These are phyloP conservation scores for Himalopsyche japonica DNA, from an alignment of 2,888 invertebrate genomes.

Conservation along the genomic window DNA sequence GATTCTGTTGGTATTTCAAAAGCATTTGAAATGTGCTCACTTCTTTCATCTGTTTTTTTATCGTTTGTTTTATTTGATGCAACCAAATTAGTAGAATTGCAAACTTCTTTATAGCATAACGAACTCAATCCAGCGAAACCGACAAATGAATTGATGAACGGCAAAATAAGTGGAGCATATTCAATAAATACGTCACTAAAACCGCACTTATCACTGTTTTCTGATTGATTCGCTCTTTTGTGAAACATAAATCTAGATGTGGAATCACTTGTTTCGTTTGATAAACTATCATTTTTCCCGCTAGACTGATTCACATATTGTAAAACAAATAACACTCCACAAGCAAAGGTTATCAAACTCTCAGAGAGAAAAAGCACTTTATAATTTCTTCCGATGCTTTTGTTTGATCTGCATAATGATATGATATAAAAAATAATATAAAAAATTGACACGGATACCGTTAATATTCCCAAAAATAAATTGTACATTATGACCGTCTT, in stretches of 20 bases:
- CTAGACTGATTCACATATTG: neutral
- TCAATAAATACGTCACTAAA: slow-evolving; percentile 44
- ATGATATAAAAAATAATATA: neutral
- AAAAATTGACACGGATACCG: neutral
- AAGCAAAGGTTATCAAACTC: neutral
- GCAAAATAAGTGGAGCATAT: slow-evolving; percentile 53
- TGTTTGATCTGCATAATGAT: neutral
- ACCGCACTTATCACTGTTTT: neutral
- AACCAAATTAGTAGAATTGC: neutral
- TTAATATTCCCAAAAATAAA: slow-evolving; percentile 8
- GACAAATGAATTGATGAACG: slow-evolving; percentile 53
- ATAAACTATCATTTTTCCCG: neutral
- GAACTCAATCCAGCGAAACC: neutral
- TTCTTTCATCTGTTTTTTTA: neutral
- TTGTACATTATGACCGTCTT: neutral
- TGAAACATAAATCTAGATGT: neutral
- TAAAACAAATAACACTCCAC: slow-evolving; percentile 8
- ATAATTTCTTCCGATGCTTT: neutral
- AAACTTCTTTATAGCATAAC: slow-evolving; percentile 6
- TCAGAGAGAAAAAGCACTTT: slow-evolving; percentile 1
- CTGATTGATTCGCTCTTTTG: neutral
- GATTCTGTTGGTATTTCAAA: neutral
- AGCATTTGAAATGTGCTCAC: neutral
- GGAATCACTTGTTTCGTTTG: neutral
- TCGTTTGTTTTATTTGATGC: neutral